phyloP scores from a whole-genome alignment of 2,113 vertebrate genomes.

The Euleptes europaea region DNA sequence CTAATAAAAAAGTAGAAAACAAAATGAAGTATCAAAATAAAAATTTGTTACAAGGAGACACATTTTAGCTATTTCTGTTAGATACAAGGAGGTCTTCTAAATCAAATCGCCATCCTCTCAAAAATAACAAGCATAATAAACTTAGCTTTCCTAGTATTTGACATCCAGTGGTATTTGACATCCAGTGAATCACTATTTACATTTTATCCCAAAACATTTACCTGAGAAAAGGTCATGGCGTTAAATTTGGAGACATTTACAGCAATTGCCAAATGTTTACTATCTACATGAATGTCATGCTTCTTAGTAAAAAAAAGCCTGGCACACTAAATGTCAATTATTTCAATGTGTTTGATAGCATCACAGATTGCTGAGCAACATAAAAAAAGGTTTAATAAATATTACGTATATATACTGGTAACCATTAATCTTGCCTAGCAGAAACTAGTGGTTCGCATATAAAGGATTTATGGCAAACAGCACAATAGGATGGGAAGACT shows the following conservation, averaged over 20 bases:
- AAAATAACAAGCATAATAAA: conserved; percentile 74
- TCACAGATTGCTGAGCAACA: conserved; percentile 75
- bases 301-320: conserved; percentile 78
- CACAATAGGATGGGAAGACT: conserved; percentile 71
- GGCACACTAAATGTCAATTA: conserved; percentile 82
- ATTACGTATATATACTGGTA: conserved; percentile 76
- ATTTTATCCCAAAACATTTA: conserved; percentile 86
- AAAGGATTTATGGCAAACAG: conserved; percentile 72
- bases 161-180: conserved; percentile 78
- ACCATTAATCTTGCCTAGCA: conserved; percentile 72
- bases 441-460: conserved; percentile 68
- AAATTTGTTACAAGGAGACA: conserved; percentile 34
- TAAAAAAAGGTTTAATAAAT: conserved; percentile 80
- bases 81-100: conserved; percentile 66
- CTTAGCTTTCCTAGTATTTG: conserved; percentile 77
- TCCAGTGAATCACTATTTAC: conserved; percentile 81
- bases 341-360: conserved; percentile 78
- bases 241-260: conserved; percentile 85
- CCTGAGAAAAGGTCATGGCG: conserved; percentile 82
- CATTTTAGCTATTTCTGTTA: neutral
- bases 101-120: conserved; percentile 73
- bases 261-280: conserved; percentile 83
- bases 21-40: neutral
- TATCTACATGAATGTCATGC: conserved; percentile 82
- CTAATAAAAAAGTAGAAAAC: conserved; percentile 20